phyloP scores from a whole-genome alignment of 2,888 invertebrate genomes.

The Herminia tarsipennalis region DNA sequence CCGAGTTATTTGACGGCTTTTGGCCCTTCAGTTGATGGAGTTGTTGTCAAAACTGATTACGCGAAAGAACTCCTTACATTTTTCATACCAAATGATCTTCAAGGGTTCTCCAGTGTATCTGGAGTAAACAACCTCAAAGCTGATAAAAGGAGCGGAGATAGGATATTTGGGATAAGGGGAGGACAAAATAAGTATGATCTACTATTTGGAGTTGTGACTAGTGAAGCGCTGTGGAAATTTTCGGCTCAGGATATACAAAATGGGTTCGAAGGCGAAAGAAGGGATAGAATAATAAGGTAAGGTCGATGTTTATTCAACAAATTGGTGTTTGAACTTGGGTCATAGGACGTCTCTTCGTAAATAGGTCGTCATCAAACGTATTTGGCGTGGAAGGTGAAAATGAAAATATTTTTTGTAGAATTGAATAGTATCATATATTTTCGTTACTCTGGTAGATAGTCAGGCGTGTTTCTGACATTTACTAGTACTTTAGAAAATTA shows the following conservation, averaged over 20 bases:
- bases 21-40: constrained; percentile 97
- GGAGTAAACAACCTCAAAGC: constrained; percentile 85
- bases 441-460: not conserved
- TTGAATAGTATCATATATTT: constrained; percentile 11
- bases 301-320: constrained; percentile 75
- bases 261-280: constrained; percentile 94
- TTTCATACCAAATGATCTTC: constrained; percentile 88
- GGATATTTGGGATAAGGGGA: constrained; percentile 84
- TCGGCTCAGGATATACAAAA: constrained; percentile 93
- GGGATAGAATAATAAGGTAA: constrained; percentile 92
- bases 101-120: constrained; percentile 87
- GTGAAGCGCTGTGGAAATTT: constrained; percentile 96
- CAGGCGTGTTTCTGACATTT: not conserved
- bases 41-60: constrained; percentile 95
- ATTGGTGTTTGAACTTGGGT: constrained; percentile 70
- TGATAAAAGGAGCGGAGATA: constrained; percentile 87
- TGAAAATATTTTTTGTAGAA: constrained; percentile 25
- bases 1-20: constrained; percentile 95
- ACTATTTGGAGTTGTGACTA: constrained; percentile 96
- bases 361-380: constrained; percentile 59
- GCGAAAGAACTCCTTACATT: constrained; percentile 92
- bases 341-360: constrained; percentile 48
- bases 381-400: constrained; percentile 43
- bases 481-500: not conserved
- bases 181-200: constrained; percentile 92